Evolutionary conservation across 64 coral and sea anemone genomes (phyloP), one percentile per base, ranked within the genome.

Genomic region (Orbicella faveolata): DNA sequence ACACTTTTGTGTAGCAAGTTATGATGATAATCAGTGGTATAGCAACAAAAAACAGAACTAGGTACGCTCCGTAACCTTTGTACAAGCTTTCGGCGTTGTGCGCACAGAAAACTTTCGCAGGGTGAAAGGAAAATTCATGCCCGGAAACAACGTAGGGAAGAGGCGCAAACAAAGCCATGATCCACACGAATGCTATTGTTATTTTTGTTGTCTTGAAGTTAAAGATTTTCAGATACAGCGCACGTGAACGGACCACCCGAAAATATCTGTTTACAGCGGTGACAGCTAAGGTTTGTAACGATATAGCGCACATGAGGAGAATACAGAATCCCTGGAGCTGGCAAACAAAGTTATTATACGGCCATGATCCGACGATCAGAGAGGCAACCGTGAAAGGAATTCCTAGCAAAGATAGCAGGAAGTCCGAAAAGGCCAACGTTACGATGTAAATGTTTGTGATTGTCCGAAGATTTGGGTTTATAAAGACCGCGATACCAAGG

Each of bases 221-320:
- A 59, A 93, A 93, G 25, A 84, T 25, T 36, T 59, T 80, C 16
- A 55, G 36, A 39, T 93, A 93, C 1, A 88, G 79, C 4, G 77
- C 75, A 59, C 87, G 81, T 0, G 84, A 36, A 51, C 77, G 75
- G 9, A 52, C 81, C 30, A 73, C 73, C 26, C 85, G 75, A 53
- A 39, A 93, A 20, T 93, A 93, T 55, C 91, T 52, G 91, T 93
- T 93, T 7, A 93, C 68, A 36, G 91, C 76, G 5, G 83, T 93
- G 75, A 93, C 61, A 37, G 91, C 84, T 18, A 93, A 36, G 14
- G 63, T 88, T 51, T 93, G 76, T 11, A 88, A 25, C 17, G 91
- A 93, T 3, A 81, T 57, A 14, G 77, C 62, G 54, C 57, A 75
- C 17, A 92, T 21, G 2, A 92, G 34, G 35, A 87, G 20, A 61